These are phyloP conservation scores for Cotesia congregata DNA, from an alignment of 2,888 invertebrate species.

Conservation along the genomic window DNA sequence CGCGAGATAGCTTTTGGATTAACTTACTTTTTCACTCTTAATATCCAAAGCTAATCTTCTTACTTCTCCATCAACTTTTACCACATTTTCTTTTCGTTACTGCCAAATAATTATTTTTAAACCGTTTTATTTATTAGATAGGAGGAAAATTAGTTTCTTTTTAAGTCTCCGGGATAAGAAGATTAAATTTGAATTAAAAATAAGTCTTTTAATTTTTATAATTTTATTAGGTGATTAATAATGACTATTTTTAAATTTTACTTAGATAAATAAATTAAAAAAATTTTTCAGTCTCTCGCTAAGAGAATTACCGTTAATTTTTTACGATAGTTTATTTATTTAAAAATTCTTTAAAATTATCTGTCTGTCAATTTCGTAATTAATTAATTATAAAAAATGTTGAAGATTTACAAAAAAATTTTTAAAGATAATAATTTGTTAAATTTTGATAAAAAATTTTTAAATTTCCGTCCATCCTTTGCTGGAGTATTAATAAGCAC, in stretches of 20 bases:
- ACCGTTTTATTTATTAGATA: neutral
- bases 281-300: neutral
- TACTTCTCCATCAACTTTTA: slow-evolving; percentile 22
- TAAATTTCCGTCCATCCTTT: neutral
- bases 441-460: no score
- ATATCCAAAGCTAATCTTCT: slow-evolving; percentile 31
- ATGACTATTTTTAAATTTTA: neutral
- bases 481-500: neutral
- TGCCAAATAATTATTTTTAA: slow-evolving; percentile 10
- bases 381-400: no score
- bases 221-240: neutral
- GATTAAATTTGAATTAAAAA: no score
- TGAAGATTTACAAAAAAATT: no score
- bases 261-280: neutral
- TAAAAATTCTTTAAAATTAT: neutral
- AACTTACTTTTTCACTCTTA: slow-evolving; percentile 17
- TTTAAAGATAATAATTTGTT: no score
- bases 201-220: neutral
- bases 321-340: no score
- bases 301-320: neutral
- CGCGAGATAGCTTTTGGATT: slow-evolving; percentile 30
- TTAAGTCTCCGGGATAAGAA: no score
- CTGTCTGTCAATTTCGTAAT: no score
- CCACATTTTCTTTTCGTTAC: slow-evolving; percentile 33
- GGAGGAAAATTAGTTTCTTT: neutral